A percentile compares a stretch with the other conserved stretches of the same genome.
phyloP scores from a whole-genome alignment of 1,140 invertebrate species.

The honey bee (Apis mellifera) region Amel_HAv3.1 CM009931.2:26434501-26435000 shows the following conservation, averaged over 20 bases:
- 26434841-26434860: constrained; percentile 73
- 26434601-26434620: background rate
- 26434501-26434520: background rate
- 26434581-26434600: too few species aligned
- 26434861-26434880: constrained; percentile 79
- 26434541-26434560: too few species aligned
- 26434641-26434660: constrained; percentile 33
- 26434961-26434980: constrained; percentile 58
- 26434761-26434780: constrained; percentile 63
- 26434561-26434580: too few species aligned
- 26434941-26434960: constrained; percentile 58
- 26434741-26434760: constrained; percentile 66
- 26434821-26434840: constrained; percentile 68
- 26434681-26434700: constrained; percentile 20
- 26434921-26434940: constrained; percentile 59
- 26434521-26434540: too few species aligned
- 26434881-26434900: constrained; percentile 71
- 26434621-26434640: constrained; percentile 19
- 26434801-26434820: constrained; percentile 32
- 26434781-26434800: constrained; percentile 21
- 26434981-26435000: constrained; percentile 34
- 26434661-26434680: constrained; percentile 13
- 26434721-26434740: constrained; percentile 62
- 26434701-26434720: constrained; percentile 59
- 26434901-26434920: constrained; percentile 71